phyloP scores from a whole-genome alignment of 2,888 invertebrate species.

The Diaperis boleti region DNA sequence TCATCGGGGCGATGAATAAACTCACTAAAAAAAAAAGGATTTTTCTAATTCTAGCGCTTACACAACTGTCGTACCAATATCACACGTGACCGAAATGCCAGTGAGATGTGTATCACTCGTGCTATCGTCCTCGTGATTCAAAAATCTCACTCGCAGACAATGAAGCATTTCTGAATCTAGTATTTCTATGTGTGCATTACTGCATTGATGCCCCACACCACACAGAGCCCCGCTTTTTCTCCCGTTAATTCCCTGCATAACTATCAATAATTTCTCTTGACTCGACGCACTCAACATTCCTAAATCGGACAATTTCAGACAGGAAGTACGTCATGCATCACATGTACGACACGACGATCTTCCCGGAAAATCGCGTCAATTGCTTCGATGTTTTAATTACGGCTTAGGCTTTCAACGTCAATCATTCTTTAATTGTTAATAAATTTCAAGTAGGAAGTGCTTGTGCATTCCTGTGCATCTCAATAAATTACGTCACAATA shows the following conservation, averaged over 20 bases:
- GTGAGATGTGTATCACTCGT: too few relatives aligned
- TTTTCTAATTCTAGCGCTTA: too few relatives aligned
- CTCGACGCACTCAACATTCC: slow-evolving; percentile 11
- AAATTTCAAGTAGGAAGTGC: not conserved
- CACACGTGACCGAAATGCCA: too few relatives aligned
- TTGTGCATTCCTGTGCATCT: not conserved
- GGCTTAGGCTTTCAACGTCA: not conserved
- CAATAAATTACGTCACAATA: not conserved
- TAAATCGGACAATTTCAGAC: slow-evolving; percentile 21
- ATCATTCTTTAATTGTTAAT: slow-evolving; percentile 1
- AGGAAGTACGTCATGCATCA: slow-evolving; percentile 27
- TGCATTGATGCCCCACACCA: not conserved
- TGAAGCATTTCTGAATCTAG: too few relatives aligned
- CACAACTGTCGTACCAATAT: too few relatives aligned
- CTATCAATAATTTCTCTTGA: slow-evolving; percentile 20
- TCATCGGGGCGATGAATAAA: too few relatives aligned
- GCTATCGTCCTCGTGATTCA: too few relatives aligned
- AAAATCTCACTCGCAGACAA: too few relatives aligned
- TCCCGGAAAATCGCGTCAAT: slow-evolving; percentile 29
- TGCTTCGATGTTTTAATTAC: slow-evolving; percentile 10
- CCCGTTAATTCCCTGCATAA: slow-evolving; percentile 12
- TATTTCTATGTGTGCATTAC: too few relatives aligned
- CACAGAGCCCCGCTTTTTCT: slow-evolving; percentile 10
- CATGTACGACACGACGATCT: slow-evolving; percentile 1
- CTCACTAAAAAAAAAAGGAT: too few relatives aligned